Evolutionary conservation across 1,140 invertebrate species (phyloP), one percentile per base, ranked within the genome.

Genomic region (Mylabris phalerata): DNA sequence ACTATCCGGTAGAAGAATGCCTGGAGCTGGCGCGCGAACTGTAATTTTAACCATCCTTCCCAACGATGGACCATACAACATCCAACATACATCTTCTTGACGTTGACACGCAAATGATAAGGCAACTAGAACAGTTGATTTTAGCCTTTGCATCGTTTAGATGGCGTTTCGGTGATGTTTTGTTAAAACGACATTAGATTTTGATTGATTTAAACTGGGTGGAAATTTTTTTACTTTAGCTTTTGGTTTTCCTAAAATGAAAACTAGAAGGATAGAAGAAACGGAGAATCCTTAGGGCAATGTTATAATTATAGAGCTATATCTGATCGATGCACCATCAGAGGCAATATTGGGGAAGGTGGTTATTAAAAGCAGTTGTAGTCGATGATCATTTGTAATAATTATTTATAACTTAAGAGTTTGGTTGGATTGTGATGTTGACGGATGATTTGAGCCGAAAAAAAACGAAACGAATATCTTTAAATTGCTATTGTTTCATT

Each of bases 291-390:
- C 32, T 32, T 32, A 32, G 7, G 61, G 59, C 62, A 51, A 58
- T 59, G 62, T 64, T 68, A 68, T 70, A 69, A 69, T 70, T 70
- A 70, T 57, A 68, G 19, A 55, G 54, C 64, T 70, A 19, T 19
- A 68, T 70, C 66, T 63, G 64, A 70, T 70, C 68, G 61, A 69
- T 69, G 66, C 61, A 62, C 58, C 63, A 66, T 67, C 65, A 63
- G 59, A 61, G 58, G 59, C 55, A 57, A 58, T 63, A 58, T 60
- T 60, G 58, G 58, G 52, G 57, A 65, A 67, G 62, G 66, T 66
- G 62, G 58, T 68, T 68, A 68, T 70, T 70, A 70, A 66, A 67
- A 67, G 59, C 57, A 60, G 62, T 65, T 67, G 63, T 63, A 58
- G 50, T 58, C 55, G 55, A 63, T 58, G 59, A 63, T 64, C 66